Evolutionary conservation across 2,888 invertebrate species (phyloP).

Genomic region (Caradrina clavipalpis): DNA sequence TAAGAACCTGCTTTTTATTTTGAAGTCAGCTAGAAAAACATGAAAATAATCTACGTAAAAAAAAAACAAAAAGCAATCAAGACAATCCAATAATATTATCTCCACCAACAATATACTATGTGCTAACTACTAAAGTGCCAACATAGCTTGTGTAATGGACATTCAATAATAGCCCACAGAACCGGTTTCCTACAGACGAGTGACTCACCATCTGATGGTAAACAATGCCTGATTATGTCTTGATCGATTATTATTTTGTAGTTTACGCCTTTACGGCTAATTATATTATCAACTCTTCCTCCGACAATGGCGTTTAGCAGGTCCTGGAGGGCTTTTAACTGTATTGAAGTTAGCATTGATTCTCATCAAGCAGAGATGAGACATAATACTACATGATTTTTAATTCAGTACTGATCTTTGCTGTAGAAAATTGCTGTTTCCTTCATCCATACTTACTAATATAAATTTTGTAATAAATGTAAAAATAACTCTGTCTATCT

Average conservation of each 20-base stretch:
- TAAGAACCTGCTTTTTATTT: no score
- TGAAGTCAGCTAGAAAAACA: no score
- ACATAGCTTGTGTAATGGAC: slow-evolving; percentile 27
- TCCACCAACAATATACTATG: not conserved
- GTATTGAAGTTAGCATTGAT: not conserved
- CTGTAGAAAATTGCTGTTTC: no score
- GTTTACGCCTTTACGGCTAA: slow-evolving; percentile 37
- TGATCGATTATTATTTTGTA: slow-evolving; percentile 25
- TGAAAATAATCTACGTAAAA: not conserved
- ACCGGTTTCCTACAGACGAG: slow-evolving; percentile 42
- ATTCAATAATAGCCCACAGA: slow-evolving; percentile 18
- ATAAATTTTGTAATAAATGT: no score
- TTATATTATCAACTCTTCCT: slow-evolving; percentile 24
- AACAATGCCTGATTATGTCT: slow-evolving; percentile 47
- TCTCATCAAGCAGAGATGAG: not conserved
- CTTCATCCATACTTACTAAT: no score
- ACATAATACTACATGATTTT: no score
- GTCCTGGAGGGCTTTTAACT: not conserved
- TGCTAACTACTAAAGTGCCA: not conserved
- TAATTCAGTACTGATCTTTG: no score
- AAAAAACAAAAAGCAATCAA: not conserved
- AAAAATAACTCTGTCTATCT: no score
- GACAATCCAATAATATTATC: slow-evolving; percentile 12
- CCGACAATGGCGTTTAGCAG: not conserved
- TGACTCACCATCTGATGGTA: slow-evolving; percentile 49